Percentiles rank a stretch among this genome's conserved stretches.
phyloP scores from a whole-genome alignment of 1,140 invertebrate species.

The Neodiprion fabricii region DNA sequence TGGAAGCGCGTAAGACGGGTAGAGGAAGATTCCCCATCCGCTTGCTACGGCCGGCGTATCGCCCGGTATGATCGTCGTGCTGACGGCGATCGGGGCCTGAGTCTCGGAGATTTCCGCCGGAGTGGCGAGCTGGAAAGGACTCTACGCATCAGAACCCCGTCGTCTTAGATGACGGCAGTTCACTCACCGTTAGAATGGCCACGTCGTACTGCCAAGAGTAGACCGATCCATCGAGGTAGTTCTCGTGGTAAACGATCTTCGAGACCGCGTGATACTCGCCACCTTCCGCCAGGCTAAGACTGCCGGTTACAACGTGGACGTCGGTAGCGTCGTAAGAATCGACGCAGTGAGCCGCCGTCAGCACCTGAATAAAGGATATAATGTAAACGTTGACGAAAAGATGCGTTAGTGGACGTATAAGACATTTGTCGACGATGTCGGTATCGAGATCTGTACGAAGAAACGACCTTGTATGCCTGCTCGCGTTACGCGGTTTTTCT shows the following conservation, averaged over 20 bases:
- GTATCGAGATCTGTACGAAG: no score
- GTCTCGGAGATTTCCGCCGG: not conserved
- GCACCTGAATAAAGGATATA: not conserved
- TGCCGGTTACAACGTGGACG: slow-evolving; percentile 21
- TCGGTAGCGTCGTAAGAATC: slow-evolving; percentile 20
- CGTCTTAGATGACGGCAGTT: not conserved
- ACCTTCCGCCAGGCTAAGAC: not conserved
- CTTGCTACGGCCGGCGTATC: slow-evolving; percentile 15
- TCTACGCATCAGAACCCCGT: not conserved
- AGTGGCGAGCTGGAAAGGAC: slow-evolving; percentile 13
- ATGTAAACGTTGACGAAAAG: not conserved
- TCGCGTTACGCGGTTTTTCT: not conserved
- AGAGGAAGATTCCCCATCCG: slow-evolving; percentile 26
- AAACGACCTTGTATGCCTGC: no score
- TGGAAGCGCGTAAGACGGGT: slow-evolving; percentile 8
- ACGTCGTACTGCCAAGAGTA: slow-evolving; percentile 24
- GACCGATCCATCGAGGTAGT: slow-evolving; percentile 12
- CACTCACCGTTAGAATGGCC: slow-evolving; percentile 21
- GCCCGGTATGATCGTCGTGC: slow-evolving; percentile 12
- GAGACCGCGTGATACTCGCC: slow-evolving; percentile 16
- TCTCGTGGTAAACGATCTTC: slow-evolving; percentile 17
- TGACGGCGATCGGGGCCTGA: slow-evolving; percentile 20
- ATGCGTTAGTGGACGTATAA: no score
- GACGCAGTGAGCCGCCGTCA: slow-evolving; percentile 29
- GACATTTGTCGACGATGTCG: no score